Conservation (phyloP, 1,140 invertebrate species). For the Magallana ariakensis region DNA sequence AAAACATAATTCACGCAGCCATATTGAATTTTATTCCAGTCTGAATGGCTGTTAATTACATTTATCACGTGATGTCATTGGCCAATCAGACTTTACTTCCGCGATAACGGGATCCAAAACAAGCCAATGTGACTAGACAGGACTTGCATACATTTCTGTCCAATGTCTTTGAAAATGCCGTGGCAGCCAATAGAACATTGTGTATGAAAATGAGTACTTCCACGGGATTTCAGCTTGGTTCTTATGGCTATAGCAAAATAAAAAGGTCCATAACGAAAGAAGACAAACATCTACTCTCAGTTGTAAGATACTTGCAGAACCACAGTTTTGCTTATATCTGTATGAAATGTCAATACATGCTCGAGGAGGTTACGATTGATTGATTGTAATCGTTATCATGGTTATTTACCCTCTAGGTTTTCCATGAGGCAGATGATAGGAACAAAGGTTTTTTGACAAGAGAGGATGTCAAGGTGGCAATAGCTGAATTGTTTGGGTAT, state of each 20-base stretch:
- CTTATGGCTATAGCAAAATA: slow-evolving; percentile 51
- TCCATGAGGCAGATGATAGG: slow-evolving; percentile 67
- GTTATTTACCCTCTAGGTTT: slow-evolving; percentile 65
- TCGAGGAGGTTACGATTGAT: not conserved
- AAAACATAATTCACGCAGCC: slow-evolving; percentile 65
- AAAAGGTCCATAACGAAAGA: slow-evolving; percentile 54
- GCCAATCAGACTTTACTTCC: slow-evolving; percentile 67
- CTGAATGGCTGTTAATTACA: slow-evolving; percentile 61
- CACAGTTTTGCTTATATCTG: too few relatives aligned
- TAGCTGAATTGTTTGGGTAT: slow-evolving; percentile 75
- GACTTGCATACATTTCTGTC: slow-evolving; percentile 12
- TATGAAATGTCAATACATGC: too few relatives aligned
- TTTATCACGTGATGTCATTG: slow-evolving; percentile 67
- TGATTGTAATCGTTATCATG: not conserved
- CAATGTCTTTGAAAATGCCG: slow-evolving; percentile 14
- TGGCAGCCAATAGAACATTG: not conserved
- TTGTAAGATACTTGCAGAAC: slow-evolving; percentile 9
- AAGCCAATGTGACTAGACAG: slow-evolving; percentile 32
- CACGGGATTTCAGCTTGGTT: slow-evolving; percentile 58
- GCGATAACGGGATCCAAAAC: slow-evolving; percentile 37
- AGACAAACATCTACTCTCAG: slow-evolving; percentile 53
- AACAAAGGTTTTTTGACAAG: slow-evolving; percentile 71
- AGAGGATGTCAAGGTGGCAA: slow-evolving; percentile 77
- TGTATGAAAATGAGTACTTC: slow-evolving; percentile 47
- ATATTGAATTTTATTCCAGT: slow-evolving; percentile 75